Conservation (phyloP, 2,888 invertebrate genomes). For the Sericinus montela region DNA sequence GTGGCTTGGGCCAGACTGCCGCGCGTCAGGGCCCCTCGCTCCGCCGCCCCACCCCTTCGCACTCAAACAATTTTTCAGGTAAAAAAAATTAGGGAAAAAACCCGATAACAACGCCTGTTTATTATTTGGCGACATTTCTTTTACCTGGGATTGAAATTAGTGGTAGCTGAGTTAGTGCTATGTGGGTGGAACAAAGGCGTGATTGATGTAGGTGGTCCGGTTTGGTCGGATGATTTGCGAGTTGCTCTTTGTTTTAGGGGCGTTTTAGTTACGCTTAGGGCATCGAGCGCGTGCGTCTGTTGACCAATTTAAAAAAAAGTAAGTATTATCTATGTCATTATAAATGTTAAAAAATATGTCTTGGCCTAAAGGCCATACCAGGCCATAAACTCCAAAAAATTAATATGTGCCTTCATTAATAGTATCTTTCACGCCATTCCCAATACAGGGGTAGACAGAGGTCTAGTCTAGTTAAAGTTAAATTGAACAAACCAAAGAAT, state of each 20-base stretch:
- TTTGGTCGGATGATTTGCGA: conserved; percentile 23
- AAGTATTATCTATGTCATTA: too few relatives aligned
- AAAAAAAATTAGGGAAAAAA: conserved; percentile 46
- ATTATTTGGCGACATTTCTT: conserved; percentile 42
- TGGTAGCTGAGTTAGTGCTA: conserved; percentile 26
- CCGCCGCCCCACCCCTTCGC: conserved; percentile 46
- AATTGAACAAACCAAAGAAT: too few relatives aligned
- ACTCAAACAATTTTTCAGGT: conserved; percentile 53
- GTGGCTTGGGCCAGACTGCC: conserved; percentile 59
- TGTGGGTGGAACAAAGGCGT: conserved; percentile 30
- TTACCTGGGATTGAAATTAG: conserved; percentile 30
- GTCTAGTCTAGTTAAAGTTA: too few relatives aligned
- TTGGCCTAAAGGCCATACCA: too few relatives aligned
- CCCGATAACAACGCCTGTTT: conserved; percentile 37
- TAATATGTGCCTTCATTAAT: too few relatives aligned
- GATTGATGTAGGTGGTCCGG: conserved; percentile 33
- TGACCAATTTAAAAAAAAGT: too few relatives aligned
- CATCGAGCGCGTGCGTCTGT: conserved; percentile 16
- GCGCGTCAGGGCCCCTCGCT: conserved; percentile 52
- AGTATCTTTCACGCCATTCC: too few relatives aligned
- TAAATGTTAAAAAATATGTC: too few relatives aligned
- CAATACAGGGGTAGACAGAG: too few relatives aligned
- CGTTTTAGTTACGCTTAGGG: conserved; percentile 22
- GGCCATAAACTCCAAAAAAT: too few relatives aligned
- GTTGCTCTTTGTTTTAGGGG: conserved; percentile 32